Percentiles rank a stretch among this genome's conserved stretches.
Conservation (phyloP, 2,888 invertebrate species). For the Epistrophe eligans region DNA sequence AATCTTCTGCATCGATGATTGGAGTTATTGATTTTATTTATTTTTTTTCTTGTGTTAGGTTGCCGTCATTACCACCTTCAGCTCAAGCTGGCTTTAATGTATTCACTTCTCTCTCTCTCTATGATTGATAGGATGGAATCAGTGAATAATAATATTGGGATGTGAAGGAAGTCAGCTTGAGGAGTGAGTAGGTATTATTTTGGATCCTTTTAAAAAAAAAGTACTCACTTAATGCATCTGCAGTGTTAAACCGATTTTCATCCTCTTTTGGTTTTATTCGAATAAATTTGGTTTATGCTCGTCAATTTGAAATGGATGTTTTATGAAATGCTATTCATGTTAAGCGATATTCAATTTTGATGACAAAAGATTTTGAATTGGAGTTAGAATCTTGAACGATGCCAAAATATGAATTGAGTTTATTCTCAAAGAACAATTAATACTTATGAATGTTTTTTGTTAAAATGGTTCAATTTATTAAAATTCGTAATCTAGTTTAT, state of each 20-base stretch:
- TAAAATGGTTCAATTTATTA: too few species aligned
- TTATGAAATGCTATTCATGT: not conserved
- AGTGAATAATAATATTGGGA: slow-evolving; percentile 4
- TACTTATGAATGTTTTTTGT: too few species aligned
- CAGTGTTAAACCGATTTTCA: slow-evolving; percentile 19
- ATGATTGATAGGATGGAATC: slow-evolving; percentile 29
- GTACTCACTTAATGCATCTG: slow-evolving; percentile 28
- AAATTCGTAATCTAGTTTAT: too few species aligned
- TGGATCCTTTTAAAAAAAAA: not conserved
- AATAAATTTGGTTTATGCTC: slow-evolving; percentile 16
- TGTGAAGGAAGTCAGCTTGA: not conserved
- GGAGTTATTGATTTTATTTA: slow-evolving; percentile 53
- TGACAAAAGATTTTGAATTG: not conserved
- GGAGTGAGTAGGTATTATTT: slow-evolving; percentile 7
- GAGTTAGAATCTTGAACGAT: not conserved
- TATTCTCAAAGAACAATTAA: too few species aligned
- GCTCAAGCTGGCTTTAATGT: slow-evolving; percentile 23
- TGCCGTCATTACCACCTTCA: slow-evolving; percentile 5
- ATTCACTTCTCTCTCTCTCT: slow-evolving; percentile 18
- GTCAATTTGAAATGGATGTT: slow-evolving; percentile 21
- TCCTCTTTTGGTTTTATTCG: not conserved
- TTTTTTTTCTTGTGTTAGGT: slow-evolving; percentile 12
- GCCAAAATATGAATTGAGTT: too few species aligned
- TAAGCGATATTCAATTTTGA: slow-evolving; percentile 11
- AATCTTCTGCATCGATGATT: slow-evolving; percentile 68